Conservation (phyloP, 64 coral and sea anemone species). For the Stichodactyla mertensii region DNA sequence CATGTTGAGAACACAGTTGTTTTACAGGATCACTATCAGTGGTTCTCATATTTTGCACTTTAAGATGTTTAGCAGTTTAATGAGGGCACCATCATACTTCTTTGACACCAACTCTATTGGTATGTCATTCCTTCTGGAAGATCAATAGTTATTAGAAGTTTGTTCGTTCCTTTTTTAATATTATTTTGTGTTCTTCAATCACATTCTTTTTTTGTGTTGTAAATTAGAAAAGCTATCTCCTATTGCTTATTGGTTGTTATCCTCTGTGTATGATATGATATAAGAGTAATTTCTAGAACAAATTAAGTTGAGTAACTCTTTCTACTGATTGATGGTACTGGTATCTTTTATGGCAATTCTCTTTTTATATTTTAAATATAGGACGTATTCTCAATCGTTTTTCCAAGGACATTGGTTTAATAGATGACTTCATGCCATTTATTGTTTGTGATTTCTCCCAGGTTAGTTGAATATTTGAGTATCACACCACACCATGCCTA, state of each 20-base stretch:
- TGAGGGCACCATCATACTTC: constrained; percentile 71
- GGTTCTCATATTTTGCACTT: constrained; percentile 63
- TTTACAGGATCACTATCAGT: constrained; percentile 60
- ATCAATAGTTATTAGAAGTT: too few species aligned
- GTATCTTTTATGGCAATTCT: not conserved
- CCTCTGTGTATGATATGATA: too few species aligned
- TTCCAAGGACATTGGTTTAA: constrained; percentile 69
- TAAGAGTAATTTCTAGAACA: too few species aligned
- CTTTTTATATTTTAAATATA: constrained; percentile 16
- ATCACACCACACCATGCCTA: too few species aligned
- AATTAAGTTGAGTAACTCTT: too few species aligned
- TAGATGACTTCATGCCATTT: constrained; percentile 83
- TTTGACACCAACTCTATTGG: constrained; percentile 91
- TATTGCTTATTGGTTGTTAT: too few species aligned
- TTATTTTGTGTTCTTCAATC: too few species aligned
- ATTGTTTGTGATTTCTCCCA: constrained; percentile 62
- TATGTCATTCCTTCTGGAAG: constrained; percentile 1
- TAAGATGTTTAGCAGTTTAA: constrained; percentile 60
- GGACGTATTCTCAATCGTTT: constrained; percentile 79
- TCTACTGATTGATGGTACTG: too few species aligned
- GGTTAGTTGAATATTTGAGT: constrained; percentile 10
- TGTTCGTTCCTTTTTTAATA: too few species aligned
- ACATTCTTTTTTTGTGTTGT: too few species aligned
- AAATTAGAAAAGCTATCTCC: too few species aligned
- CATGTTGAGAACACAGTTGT: constrained; percentile 50